These are phyloP conservation scores for Centroberyx gerrardi DNA, from an alignment of 2,797 vertebrate species.

Conservation along the genomic window DNA sequence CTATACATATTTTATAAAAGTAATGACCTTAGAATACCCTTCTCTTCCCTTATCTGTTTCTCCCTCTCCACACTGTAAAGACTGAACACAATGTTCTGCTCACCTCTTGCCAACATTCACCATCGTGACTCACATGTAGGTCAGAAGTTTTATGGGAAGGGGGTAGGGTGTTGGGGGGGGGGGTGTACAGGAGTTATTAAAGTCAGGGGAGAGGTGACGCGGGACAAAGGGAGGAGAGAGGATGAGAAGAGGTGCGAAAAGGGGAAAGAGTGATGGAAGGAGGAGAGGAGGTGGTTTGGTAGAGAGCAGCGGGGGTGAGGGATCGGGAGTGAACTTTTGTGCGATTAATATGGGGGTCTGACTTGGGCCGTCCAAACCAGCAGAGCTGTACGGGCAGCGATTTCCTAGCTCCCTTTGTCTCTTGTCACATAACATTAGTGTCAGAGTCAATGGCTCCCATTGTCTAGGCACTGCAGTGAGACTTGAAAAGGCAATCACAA, in stretches of 20 bases:
- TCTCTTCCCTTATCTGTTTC: slow-evolving; percentile 18
- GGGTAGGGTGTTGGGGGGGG: slow-evolving; percentile 19
- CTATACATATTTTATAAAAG: too few species aligned
- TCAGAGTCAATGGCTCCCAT: not conserved
- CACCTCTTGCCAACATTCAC: slow-evolving; percentile 19
- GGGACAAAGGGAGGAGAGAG: not conserved
- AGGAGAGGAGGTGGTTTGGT: not conserved
- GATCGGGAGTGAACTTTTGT: not conserved
- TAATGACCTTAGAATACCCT: too few species aligned
- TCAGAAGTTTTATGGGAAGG: slow-evolving; percentile 53
- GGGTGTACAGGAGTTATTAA: not conserved
- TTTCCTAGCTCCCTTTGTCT: not conserved
- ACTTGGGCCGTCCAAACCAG: not conserved
- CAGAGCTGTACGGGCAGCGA: slow-evolving; percentile 5
- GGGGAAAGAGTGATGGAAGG: not conserved
- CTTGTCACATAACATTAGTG: slow-evolving; percentile 6
- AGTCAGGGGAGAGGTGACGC: slow-evolving; percentile 6
- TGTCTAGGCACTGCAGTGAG: slow-evolving; percentile 12
- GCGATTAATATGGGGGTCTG: not conserved
- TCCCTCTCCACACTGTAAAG: not conserved
- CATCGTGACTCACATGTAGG: slow-evolving; percentile 46
- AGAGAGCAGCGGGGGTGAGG: not conserved
- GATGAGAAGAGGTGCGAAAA: not conserved
- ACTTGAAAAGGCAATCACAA: slow-evolving; percentile 1
- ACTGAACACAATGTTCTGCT: slow-evolving; percentile 28